Conservation (phyloP, 2,113 vertebrate genomes). For the Tylochromis polylepis region DNA sequence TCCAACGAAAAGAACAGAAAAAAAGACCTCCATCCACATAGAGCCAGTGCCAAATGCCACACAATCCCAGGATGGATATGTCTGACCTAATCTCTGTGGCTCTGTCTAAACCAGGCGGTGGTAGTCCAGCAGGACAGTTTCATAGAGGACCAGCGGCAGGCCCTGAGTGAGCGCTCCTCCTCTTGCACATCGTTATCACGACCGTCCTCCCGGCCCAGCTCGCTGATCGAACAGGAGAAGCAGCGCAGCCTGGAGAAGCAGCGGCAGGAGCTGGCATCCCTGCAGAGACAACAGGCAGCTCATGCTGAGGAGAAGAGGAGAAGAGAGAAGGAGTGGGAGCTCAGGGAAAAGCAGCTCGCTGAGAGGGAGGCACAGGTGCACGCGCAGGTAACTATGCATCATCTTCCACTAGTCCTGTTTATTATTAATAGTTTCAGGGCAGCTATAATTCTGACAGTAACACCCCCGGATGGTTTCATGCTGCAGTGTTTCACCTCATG, state of each 20-base stretch:
- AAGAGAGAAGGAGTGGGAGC: constrained; percentile 83
- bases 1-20: background rate
- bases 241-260: constrained; percentile 95
- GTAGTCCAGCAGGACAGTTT: constrained; percentile 94
- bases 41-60: background rate
- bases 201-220: constrained; percentile 75
- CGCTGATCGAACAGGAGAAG: constrained; percentile 94
- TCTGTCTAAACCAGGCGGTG: constrained; percentile 72
- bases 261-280: constrained; percentile 88
- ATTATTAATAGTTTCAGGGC: background rate
- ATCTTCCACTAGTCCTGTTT: background rate
- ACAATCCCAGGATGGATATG: background rate
- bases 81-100: background rate
- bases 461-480: background rate
- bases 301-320: constrained; percentile 82
- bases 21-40: background rate
- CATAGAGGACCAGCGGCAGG: constrained; percentile 91
- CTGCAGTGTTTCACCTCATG: background rate
- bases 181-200: constrained; percentile 58
- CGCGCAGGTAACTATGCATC: constrained; percentile 45
- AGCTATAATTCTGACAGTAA: background rate
- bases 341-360: constrained; percentile 75
- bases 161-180: constrained; percentile 76
- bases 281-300: constrained; percentile 85
- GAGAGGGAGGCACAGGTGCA: constrained; percentile 76